Conservation (phyloP, 2,888 invertebrate species). For the Phyto melanocephala region DNA sequence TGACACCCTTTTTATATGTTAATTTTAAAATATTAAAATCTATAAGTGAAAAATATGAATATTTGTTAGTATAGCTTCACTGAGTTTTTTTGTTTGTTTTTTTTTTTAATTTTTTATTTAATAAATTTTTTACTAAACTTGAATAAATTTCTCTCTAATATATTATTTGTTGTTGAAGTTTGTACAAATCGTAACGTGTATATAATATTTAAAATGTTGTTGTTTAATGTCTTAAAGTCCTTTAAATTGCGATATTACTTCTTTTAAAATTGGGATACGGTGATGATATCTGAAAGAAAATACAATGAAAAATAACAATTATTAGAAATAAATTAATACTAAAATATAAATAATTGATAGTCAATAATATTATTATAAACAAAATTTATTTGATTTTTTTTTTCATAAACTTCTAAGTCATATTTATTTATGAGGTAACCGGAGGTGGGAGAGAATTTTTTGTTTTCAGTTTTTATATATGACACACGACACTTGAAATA, state of each 20-base stretch:
- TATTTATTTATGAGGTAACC: too few relatives aligned
- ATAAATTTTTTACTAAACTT: constrained; percentile 14
- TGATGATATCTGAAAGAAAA: constrained; percentile 66
- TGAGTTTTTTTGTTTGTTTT: constrained; percentile 9
- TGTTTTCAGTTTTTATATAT: too few relatives aligned
- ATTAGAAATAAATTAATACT: not conserved
- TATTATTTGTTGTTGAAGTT: not conserved
- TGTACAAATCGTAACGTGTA: constrained; percentile 33
- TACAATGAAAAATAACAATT: not conserved
- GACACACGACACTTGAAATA: too few relatives aligned
- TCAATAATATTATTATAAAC: too few relatives aligned
- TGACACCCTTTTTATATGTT: too few relatives aligned
- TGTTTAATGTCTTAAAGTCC: not conserved
- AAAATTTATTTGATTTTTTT: too few relatives aligned
- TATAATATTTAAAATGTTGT: not conserved
- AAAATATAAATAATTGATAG: not conserved
- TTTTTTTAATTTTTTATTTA: not conserved
- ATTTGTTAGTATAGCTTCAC: not conserved
- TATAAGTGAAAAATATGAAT: too few relatives aligned
- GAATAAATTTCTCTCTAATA: not conserved
- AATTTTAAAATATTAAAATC: too few relatives aligned
- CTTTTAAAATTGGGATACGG: constrained; percentile 65
- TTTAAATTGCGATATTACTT: constrained; percentile 43
- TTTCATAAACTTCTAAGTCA: too few relatives aligned
- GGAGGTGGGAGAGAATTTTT: too few relatives aligned